phyloP scores from a whole-genome alignment of 2,888 invertebrate species.

The Malacosoma neustria region DNA sequence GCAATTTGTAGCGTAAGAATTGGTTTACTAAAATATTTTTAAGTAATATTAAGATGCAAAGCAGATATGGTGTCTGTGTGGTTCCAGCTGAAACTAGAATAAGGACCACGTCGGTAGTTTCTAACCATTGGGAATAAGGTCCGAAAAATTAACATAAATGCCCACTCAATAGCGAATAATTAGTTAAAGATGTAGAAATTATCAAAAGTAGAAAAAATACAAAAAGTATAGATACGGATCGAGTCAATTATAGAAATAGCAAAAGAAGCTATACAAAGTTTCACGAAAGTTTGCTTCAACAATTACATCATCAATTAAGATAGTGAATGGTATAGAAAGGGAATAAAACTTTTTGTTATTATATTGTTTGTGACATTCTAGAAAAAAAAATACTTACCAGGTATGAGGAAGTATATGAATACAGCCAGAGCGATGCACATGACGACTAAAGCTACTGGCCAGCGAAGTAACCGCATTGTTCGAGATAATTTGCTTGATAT shows the following conservation, averaged over 20 bases:
- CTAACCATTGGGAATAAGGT: too few species aligned
- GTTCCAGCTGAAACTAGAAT: too few species aligned
- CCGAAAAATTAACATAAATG: too few species aligned
- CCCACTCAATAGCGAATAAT: too few species aligned
- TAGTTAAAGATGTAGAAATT: too few species aligned
- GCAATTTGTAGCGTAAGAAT: too few species aligned
- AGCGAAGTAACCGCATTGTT: conserved; percentile 51
- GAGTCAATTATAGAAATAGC: background rate
- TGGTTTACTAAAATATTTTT: too few species aligned
- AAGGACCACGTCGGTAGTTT: too few species aligned
- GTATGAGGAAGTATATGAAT: conserved; percentile 69
- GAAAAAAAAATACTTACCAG: conserved; percentile 37
- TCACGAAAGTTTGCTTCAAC: background rate
- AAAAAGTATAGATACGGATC: too few species aligned
- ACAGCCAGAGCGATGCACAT: conserved; percentile 61
- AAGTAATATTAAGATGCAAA: too few species aligned
- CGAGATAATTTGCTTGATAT: conserved; percentile 35
- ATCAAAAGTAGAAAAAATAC: too few species aligned
- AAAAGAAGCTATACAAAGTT: background rate
- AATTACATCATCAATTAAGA: conserved; percentile 6
- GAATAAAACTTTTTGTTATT: conserved; percentile 9
- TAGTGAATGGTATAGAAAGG: conserved; percentile 34
- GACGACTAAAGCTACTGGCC: conserved; percentile 59
- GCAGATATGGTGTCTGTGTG: too few species aligned
- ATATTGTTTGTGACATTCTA: background rate